These are phyloP conservation scores for Chionis minor DNA, from an alignment of 2,113 vertebrate species.

Conservation along the genomic window DNA sequence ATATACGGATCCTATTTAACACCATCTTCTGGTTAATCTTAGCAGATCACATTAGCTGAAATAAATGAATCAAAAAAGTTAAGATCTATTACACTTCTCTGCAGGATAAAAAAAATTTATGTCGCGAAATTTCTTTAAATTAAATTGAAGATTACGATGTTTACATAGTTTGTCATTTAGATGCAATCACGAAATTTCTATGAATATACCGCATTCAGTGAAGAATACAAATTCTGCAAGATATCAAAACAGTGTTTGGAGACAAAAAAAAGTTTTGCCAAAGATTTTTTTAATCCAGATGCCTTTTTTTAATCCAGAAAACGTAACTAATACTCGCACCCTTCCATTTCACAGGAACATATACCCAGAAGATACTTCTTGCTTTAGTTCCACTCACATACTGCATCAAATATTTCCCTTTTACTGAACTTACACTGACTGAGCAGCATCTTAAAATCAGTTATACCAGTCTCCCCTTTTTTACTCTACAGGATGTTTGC, in stretches of 20 bases:
- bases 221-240: neutral
- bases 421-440: neutral
- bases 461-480: neutral
- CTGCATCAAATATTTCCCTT: neutral
- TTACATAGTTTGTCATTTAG: neutral
- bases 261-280: neutral
- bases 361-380: neutral
- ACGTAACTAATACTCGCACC: neutral
- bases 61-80: neutral
- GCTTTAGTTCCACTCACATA: neutral
- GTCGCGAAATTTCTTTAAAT: neutral
- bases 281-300: neutral
- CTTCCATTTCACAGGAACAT: neutral
- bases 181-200: neutral
- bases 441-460: neutral
- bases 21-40: conserved; percentile 15
- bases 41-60: neutral
- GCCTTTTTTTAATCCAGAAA: neutral
- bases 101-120: neutral
- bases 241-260: neutral
- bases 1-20: neutral
- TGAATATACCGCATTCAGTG: neutral
- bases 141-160: neutral
- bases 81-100: neutral
- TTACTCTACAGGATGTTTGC: neutral